Evolutionary conservation across 2,888 invertebrate species (phyloP), one percentile per base, ranked within the genome.

Genomic region (Atethmia centrago): DNA sequence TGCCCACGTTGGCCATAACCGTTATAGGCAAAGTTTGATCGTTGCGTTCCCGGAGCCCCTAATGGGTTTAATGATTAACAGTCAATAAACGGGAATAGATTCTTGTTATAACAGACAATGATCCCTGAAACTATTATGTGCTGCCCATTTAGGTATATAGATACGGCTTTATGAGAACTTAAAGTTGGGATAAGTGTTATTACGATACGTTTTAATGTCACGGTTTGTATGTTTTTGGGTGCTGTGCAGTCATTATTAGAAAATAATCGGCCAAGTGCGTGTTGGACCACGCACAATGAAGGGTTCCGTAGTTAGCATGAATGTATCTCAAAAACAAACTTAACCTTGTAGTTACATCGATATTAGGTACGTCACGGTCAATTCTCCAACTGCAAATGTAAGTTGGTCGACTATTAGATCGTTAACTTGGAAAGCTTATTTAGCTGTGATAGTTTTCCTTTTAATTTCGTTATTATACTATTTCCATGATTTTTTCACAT

Each of bases 21-120:
- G 87, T 93, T 91, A 94, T 92, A 87, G 89, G 77, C 82, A 84
- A 94, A 94, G 84, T 94, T 94, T 83, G 90, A 90, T 90, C 91
- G 89, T 93, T 92, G 84, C 71, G 71, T 71, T 83, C 74, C 86
- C 85, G 82, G 86, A 85, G 79, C 82, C 82, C 79, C 71, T 84
- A 86, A 89, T 88, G 82, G 86, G 84, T 85, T 88, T 80, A 85
- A 89, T 92, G 92, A 93, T 93, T 90, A 93, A 92, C 92, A 91
- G 91, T 87, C 91, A 88, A 92, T 91, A 90, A 91, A 88, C 85
- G 86, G 87, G 86, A 90, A 91, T 88, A 86, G 86, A 83, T 85
- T 78, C 84, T 80, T 85, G 81, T 88, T 88, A 85, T 87, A 82
- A 77, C 77, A 77, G 84, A 83, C 86, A 87, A 89, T 85, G 85